Percentiles rank a stretch among this genome's conserved stretches.
Evolutionary conservation across 2,888 invertebrate genomes (phyloP).

Genomic region (Anarsia innoxiella): DNA sequence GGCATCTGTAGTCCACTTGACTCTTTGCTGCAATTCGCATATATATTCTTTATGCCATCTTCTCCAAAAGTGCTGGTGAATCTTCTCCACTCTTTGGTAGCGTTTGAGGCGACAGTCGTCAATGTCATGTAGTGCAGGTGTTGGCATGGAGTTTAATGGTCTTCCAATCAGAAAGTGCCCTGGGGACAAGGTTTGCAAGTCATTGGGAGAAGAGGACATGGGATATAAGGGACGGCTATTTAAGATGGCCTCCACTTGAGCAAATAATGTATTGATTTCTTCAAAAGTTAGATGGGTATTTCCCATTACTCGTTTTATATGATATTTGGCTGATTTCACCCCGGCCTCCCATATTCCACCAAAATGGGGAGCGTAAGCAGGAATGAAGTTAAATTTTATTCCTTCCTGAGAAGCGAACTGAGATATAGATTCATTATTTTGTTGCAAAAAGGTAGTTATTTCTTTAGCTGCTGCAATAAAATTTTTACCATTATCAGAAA

Average conservation of each 20-base stretch:
- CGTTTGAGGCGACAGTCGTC: not conserved
- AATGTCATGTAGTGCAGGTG: not conserved
- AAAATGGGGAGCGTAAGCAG: no score
- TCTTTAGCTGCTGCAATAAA: conserved; percentile 18
- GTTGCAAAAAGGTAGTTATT: conserved; percentile 14
- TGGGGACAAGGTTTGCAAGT: not conserved
- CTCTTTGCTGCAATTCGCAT: not conserved
- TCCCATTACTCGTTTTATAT: no score
- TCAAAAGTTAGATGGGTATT: conserved; percentile 2
- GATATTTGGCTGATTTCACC: no score
- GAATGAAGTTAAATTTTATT: conserved; percentile 17
- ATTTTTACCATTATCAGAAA: conserved; percentile 18
- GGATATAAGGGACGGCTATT: not conserved
- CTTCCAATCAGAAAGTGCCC: not conserved
- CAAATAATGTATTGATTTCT: not conserved
- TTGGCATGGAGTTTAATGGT: not conserved
- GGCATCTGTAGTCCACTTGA: not conserved
- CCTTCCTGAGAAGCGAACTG: conserved; percentile 14
- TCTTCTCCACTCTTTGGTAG: not conserved
- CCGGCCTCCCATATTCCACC: no score
- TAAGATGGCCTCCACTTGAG: not conserved
- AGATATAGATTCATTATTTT: conserved; percentile 4
- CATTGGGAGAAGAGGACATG: not conserved
- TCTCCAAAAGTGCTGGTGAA: not conserved
- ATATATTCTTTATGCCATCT: not conserved